These are phyloP conservation scores for Aegithalos caudatus DNA, from an alignment of 2,113 vertebrate species.

Conservation along the genomic window DNA sequence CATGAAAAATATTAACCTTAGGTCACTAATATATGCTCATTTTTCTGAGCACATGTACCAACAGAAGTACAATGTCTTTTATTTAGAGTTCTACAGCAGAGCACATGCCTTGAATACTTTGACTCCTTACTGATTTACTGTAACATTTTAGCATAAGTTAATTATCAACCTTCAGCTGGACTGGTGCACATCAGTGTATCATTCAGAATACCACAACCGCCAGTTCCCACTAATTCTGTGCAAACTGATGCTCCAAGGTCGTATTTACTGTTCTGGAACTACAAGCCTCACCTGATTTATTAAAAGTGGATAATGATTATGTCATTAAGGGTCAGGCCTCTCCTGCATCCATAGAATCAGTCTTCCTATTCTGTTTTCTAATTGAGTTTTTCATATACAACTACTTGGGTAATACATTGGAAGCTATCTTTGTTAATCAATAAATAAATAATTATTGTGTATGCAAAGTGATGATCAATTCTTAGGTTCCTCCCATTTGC, in stretches of 20 bases:
- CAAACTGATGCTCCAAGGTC: neutral
- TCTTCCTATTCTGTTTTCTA: neutral
- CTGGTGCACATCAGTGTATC: neutral
- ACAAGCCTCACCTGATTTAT: neutral
- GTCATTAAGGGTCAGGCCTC: neutral
- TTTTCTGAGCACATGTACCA: neutral
- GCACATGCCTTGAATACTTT: neutral
- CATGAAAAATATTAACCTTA: slow-evolving; percentile 5
- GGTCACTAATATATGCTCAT: neutral
- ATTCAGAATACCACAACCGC: neutral
- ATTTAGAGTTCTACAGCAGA: neutral
- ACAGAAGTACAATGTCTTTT: neutral
- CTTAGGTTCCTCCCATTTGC: neutral
- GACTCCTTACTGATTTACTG: neutral
- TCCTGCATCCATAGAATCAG: neutral
- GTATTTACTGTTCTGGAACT: neutral
- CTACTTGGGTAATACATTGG: neutral
- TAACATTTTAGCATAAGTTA: neutral
- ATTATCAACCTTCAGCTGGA: neutral
- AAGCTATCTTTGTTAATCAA: neutral
- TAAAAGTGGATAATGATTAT: neutral
- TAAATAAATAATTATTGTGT: neutral
- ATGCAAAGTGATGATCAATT: neutral
- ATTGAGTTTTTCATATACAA: neutral
- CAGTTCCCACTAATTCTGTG: neutral